Conservation (phyloP, 37 sponge, comb jelly and placozoan species). For the Beroe ovata region DNA sequence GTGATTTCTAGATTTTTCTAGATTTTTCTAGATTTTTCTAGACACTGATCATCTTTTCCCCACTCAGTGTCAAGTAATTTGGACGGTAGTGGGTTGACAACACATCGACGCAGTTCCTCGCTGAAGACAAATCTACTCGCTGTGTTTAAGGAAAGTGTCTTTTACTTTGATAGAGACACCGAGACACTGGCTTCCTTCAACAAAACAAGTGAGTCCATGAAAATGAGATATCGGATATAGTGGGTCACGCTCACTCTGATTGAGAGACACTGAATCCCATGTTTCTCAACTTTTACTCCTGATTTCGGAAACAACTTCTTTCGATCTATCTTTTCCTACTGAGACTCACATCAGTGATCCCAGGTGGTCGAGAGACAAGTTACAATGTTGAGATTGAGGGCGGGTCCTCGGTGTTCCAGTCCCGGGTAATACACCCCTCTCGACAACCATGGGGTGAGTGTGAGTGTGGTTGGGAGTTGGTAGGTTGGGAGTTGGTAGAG, state of each 20-base stretch:
- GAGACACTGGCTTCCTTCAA: neutral
- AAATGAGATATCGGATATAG: too few relatives aligned
- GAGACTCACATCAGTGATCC: too few relatives aligned
- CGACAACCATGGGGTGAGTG: constrained; percentile 60
- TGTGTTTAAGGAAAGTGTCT: neutral
- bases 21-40: too few relatives aligned
- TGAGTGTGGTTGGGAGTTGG: too few relatives aligned
- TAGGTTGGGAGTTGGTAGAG: too few relatives aligned
- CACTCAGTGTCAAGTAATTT: constrained; percentile 9
- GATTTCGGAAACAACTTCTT: too few relatives aligned
- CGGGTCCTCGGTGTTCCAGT: neutral
- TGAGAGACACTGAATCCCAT: too few relatives aligned
- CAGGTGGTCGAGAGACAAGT: neutral
- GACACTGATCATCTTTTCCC: too few relatives aligned
- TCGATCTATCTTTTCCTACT: too few relatives aligned
- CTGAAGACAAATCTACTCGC: neutral
- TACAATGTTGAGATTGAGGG: neutral
- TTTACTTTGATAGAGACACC: constrained; percentile 11
- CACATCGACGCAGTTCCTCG: neutral
- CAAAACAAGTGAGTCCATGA: constrained; percentile 38
- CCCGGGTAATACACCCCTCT: neutral
- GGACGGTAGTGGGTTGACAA: neutral
- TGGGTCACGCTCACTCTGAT: too few relatives aligned
- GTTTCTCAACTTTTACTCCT: too few relatives aligned
- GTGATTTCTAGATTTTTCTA: too few relatives aligned